phyloP scores from a whole-genome alignment of 2,113 vertebrate genomes.

The Canis aureus region DNA sequence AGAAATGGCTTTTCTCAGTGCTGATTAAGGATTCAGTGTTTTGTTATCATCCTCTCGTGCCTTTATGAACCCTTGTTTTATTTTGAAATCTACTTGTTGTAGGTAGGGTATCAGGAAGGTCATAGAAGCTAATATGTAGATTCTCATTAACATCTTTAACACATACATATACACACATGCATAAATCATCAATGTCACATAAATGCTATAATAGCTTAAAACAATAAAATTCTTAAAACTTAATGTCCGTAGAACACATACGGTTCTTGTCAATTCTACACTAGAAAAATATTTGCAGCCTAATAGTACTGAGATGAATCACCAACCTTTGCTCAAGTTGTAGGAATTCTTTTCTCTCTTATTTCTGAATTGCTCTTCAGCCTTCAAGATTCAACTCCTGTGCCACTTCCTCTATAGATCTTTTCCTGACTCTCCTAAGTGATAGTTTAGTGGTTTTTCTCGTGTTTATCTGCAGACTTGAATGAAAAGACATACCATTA shows the following conservation, averaged over 20 bases:
- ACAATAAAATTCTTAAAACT: not conserved
- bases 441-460: not conserved
- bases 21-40: not conserved
- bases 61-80: not conserved
- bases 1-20: not conserved
- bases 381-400: not conserved
- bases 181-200: not conserved
- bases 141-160: not conserved
- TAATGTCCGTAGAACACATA: not conserved
- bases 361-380: constrained; percentile 8
- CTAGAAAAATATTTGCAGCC: constrained; percentile 41
- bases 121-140: not conserved
- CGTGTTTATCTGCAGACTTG: constrained; percentile 3
- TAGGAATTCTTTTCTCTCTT: constrained; percentile 14
- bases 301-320: not conserved
- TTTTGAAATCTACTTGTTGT: constrained; percentile 21
- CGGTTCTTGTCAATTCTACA: constrained; percentile 19
- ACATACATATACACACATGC: too few relatives aligned
- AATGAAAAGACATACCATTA: not conserved
- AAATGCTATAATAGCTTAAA: not conserved
- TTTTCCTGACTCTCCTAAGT: constrained; percentile 28
- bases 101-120: not conserved
- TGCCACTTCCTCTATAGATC: constrained; percentile 2
- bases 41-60: not conserved
- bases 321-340: not conserved